Base-by-base conservation (phyloP, 1,140 invertebrate genomes). In the Apocrypta bakeri region DNA sequence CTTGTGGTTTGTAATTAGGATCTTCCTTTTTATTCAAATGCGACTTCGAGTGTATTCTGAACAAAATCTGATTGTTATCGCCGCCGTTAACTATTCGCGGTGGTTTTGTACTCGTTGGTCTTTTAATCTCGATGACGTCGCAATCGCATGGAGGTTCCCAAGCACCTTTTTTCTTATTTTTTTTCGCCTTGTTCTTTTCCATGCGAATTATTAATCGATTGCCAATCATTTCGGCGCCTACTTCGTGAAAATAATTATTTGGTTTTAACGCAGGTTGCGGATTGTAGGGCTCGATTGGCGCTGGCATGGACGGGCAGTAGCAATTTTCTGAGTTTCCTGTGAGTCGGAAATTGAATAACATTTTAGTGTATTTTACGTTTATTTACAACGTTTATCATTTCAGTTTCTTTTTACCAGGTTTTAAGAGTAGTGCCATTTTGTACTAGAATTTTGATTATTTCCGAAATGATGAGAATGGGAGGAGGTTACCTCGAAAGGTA, bases 81-180 rank as follows among this genome's bases (percentile, higher is more conserved):
- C 84, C 82, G 0, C 77, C 86, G 12, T 90, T 91, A 6, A 91
- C 83, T 78, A 92, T 89, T 77, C 85, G 90, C 0, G 90, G 89
- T 0, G 85, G 88, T 42, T 87, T 81, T n/a, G 85, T 88, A 2
- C 77, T 83, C 11, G 87, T 82, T 0, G 90, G 87, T 42, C 89
- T 86, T 84, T 88, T 87, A 56, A 91, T 91, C 83, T 90, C 89
- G 3, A 90, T 85, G 0, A 90, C 83, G 8, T 88, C 87, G n/a
- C 89, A 89, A 29, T 90, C 87, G n/a, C 89, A 90, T 21, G 88
- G 89, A 2, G 90, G 90, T 37, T 88, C 86, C 89, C 89, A 91
- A 12, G 83, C 64, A 24, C 48, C 40, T 0, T 11, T 68, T 78
- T 84, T 86, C 27, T 83, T 87, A 29, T 84, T 87, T 8, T 77